A percentile compares a stretch with the other conserved stretches of the same genome.
Evolutionary conservation across 1,140 invertebrate species (phyloP).

Genomic region (Zeugodacus cucurbitae): DNA sequence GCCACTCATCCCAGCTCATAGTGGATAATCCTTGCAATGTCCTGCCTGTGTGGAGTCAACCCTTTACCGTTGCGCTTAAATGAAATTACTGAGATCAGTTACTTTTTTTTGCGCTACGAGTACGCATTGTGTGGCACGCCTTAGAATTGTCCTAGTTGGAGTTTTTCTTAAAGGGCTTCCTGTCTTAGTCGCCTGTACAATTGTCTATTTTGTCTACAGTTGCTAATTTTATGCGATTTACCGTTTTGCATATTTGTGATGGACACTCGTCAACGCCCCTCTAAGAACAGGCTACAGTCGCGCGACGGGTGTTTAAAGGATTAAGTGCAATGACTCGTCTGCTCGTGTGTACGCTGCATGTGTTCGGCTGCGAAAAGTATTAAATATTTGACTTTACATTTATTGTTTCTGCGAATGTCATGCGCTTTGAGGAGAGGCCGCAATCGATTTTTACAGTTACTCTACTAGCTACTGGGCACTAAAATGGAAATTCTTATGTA

Average conservation of each 20-base stretch:
- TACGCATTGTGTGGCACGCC: not conserved
- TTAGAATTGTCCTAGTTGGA: not conserved
- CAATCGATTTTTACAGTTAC: slow-evolving; percentile 17
- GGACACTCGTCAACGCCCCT: slow-evolving; percentile 49
- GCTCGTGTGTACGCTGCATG: not conserved
- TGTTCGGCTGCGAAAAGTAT: not conserved
- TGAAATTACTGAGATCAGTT: not conserved
- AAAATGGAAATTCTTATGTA: not conserved
- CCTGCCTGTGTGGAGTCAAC: slow-evolving; percentile 47
- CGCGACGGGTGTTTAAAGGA: slow-evolving; percentile 50
- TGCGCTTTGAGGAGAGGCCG: slow-evolving; percentile 39
- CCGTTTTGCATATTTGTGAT: slow-evolving; percentile 49
- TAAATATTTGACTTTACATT: not conserved
- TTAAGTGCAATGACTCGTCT: slow-evolving; percentile 2
- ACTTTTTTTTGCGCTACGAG: not conserved
- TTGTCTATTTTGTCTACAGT: slow-evolving; percentile 59
- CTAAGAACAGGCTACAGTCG: slow-evolving; percentile 43
- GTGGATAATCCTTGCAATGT: slow-evolving; percentile 61
- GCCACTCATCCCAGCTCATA: slow-evolving; percentile 57
- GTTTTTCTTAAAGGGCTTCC: not conserved
- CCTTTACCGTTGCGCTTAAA: slow-evolving; percentile 38
- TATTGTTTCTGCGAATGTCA: not conserved
- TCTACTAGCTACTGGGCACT: slow-evolving; percentile 27
- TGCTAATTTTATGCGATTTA: slow-evolving; percentile 59
- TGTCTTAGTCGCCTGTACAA: slow-evolving; percentile 48